Conservation (phyloP, 2,113 vertebrate species). For the Albula glossodonta region DNA sequence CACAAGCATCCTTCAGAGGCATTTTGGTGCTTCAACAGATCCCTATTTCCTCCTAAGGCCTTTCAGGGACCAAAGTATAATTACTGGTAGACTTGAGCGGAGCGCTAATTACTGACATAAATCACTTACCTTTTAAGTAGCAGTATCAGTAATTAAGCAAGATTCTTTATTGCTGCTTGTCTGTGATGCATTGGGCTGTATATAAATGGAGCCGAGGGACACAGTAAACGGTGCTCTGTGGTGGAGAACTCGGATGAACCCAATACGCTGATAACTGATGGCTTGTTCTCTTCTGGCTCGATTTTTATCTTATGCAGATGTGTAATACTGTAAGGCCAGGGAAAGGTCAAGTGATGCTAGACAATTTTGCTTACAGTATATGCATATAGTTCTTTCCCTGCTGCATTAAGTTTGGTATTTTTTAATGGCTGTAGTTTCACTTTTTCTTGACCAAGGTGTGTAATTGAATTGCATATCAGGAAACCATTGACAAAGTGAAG, state of each 20-base stretch:
- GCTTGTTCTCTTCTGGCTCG: background rate
- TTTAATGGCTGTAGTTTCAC: no score
- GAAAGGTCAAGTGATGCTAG: background rate
- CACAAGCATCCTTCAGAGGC: background rate
- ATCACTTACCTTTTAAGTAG: conserved; percentile 27
- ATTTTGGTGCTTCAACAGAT: background rate
- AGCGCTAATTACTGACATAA: conserved; percentile 18
- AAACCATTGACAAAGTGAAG: no score
- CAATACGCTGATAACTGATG: background rate
- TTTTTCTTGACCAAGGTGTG: no score
- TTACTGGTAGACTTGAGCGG: conserved; percentile 20
- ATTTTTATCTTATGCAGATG: background rate
- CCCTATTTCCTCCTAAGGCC: conserved; percentile 1
- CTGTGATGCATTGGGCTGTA: background rate
- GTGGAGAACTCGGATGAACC: background rate
- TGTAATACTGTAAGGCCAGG: background rate
- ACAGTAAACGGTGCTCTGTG: background rate
- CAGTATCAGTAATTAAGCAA: conserved; percentile 19
- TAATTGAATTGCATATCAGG: no score
- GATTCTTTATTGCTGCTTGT: background rate
- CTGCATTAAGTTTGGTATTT: background rate
- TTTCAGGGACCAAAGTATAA: conserved; percentile 17
- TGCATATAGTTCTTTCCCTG: background rate
- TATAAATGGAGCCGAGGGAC: background rate
- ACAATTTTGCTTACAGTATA: background rate